Base-by-base conservation (phyloP, 2,888 invertebrate species). In the Netelia virgata region DNA sequence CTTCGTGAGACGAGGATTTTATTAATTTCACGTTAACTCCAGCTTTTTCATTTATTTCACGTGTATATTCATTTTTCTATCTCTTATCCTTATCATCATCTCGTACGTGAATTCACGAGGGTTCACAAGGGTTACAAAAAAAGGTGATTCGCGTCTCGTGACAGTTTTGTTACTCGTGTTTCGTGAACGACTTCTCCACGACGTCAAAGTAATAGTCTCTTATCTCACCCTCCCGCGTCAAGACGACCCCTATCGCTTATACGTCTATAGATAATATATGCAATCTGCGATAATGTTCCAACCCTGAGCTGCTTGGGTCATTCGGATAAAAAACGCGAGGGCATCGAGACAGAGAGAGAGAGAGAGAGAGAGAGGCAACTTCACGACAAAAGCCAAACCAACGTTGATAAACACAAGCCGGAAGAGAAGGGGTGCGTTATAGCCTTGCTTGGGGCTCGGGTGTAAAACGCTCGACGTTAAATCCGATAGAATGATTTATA, bases 401-500 rank as follows among this genome's bases (percentile, higher is more conserved):
- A 50, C 16, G 69, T 69, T 77, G 16, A 28, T 28, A 57, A 6
- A 68, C n/a, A 41, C 23, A 36, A n/a, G 43, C 43, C 68, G 77
- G 77, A 78, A 61, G 55, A 16, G 59, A 61, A 53, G 53, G 28
- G 63, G 57, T 18, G 10, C 11, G 47, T 47, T 47, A 47, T 47
- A 47, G 47, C 47, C 14, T 3, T 47, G 47, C 10, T 10, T 3
- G 69, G 50, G 64, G 82, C 82, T 59, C 50, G 84, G 78, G 53
- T 78, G 64, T 78, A 70, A 82, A 82, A 84, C 11, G 73, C 63
- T 11, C 57, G 74, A 74, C 70, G 69, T 74, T 84, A 78, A 84
- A 84, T 84, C 84, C 84, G 82, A 82, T 84, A 78, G 64, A 82
- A 84, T 84, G 84, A 84, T 84, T 82, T 84, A 84, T 84, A 82